Conservation (phyloP, 2,888 invertebrate species). For the Syritta pipiens region DNA sequence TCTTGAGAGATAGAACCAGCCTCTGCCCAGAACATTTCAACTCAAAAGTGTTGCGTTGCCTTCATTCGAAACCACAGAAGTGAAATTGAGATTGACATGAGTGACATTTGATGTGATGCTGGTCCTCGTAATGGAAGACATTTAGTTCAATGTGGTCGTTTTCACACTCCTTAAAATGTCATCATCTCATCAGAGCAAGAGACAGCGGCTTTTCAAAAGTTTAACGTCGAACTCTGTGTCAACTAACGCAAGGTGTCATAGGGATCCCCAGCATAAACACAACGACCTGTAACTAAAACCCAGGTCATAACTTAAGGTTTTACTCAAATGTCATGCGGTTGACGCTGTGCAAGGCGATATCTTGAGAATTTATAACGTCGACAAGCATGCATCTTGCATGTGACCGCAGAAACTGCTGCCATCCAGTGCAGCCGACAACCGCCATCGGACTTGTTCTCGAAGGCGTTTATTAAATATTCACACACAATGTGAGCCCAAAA, state of each 20-base stretch:
- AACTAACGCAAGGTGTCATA: not conserved
- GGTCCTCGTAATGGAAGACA: not conserved
- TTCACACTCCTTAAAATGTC: too few species aligned
- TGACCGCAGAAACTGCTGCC: constrained; percentile 30
- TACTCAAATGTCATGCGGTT: constrained; percentile 20
- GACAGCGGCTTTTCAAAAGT: too few species aligned
- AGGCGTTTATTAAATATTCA: constrained; percentile 22
- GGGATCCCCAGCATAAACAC: too few species aligned
- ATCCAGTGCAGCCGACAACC: constrained; percentile 13
- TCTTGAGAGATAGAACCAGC: too few species aligned
- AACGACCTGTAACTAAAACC: not conserved
- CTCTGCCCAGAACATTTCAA: too few species aligned
- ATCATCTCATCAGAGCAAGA: too few species aligned
- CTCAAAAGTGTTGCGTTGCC: too few species aligned
- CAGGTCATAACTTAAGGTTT: constrained; percentile 1
- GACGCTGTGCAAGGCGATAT: constrained; percentile 1
- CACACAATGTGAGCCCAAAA: constrained; percentile 12
- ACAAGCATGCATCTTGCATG: constrained; percentile 25
- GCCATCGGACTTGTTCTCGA: not conserved
- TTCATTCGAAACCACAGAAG: too few species aligned
- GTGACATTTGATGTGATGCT: too few species aligned
- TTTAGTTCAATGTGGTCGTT: too few species aligned
- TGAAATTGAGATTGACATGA: too few species aligned
- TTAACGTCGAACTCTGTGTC: not conserved
- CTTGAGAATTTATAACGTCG: constrained; percentile 14